These are phyloP conservation scores for Aplodontia rufa DNA, from an alignment of 2,113 vertebrate species.

Conservation along the genomic window DNA sequence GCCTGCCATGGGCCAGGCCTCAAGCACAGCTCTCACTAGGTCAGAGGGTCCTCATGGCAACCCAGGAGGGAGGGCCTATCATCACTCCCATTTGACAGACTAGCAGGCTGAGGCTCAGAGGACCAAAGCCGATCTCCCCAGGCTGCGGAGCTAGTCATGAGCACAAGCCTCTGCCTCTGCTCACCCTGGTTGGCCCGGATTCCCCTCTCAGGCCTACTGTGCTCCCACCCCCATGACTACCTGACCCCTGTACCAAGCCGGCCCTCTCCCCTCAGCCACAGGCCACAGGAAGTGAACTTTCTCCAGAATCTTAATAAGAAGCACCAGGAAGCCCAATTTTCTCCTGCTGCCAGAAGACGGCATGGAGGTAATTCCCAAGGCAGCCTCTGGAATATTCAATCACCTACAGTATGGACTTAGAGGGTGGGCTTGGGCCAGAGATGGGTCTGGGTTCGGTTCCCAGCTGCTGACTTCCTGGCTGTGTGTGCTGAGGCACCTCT, in stretches of 20 bases:
- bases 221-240: not conserved
- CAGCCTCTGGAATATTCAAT: too few species aligned
- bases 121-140: not conserved
- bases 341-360: not conserved
- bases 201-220: too few species aligned
- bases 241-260: too few species aligned
- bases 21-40: not conserved
- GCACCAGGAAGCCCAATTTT: not conserved
- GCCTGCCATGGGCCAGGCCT: not conserved
- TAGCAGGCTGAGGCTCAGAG: not conserved
- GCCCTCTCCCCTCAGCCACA: not conserved
- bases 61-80: not conserved
- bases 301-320: not conserved
- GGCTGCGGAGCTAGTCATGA: not conserved
- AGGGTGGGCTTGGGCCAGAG: not conserved
- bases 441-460: not conserved
- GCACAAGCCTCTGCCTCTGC: too few species aligned
- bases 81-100: not conserved
- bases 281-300: not conserved
- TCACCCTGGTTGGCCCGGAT: too few species aligned
- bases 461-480: not conserved
- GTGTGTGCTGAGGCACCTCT: not conserved
- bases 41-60: too few species aligned
- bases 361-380: not conserved
- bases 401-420: not conserved